Evolutionary conservation across 2,797 vertebrate genomes (phyloP), one percentile per base, ranked within the genome.

Genomic region (Melanotaenia trifasciata): DNA sequence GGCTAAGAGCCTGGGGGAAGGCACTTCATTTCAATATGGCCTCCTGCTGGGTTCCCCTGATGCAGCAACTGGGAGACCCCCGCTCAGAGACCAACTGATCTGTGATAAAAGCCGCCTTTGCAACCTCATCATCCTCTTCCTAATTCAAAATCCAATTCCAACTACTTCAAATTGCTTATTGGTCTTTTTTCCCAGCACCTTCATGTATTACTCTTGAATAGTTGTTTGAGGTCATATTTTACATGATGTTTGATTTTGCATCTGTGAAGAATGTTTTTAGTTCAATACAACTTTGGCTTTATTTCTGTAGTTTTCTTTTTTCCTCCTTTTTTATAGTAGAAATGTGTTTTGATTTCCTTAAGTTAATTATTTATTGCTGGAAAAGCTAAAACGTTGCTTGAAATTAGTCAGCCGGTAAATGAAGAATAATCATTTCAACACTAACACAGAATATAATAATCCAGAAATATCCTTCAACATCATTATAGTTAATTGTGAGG

Each of bases 101-200:
- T 94, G 90, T 94, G 93, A 94, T 95, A 93, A 93, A 94, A 92
- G 91, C 87, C 87, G 81, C 85, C 69, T 79, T 83, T 76, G 72
- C 86, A 86, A 91, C 81, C 73, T 83, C 85, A 79, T 88, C 91
- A 89, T 86, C 90, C 87, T 87, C 88, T 84, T 86, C 84, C 79
- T 88, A 90, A 90, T 90, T 87, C 86, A 89, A 90, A 93, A 94
- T 93, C 92, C 94, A 94, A 94, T 94, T 95, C 86, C 90, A 93
- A 86, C 84, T 89, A 86, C 82, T 89, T 40, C 81, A 92, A 92
- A 95, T 93, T 94, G 90, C 89, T 90, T 92, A 89, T 87, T 85
- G 91, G 81, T 82, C 76, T 89, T 83, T 78, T 88, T 84, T 85
- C 67, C 47, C 78, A 87, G 75, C 82, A 79, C 64, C 71, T 67